Base-by-base conservation (phyloP, 2,888 invertebrate genomes). In the Auanema sp. region DNA sequence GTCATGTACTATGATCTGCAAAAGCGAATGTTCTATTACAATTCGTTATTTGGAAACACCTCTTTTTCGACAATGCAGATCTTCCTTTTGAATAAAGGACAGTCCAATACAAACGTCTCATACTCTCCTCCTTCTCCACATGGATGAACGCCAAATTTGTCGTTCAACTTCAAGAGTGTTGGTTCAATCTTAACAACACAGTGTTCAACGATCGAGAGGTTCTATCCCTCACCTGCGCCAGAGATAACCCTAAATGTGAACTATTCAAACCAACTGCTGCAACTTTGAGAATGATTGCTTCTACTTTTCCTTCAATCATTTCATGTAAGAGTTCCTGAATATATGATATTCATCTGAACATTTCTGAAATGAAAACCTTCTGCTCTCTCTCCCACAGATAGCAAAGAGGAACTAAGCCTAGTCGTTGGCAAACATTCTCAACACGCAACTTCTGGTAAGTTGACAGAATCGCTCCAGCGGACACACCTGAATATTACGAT, bases 51-150 rank as follows among this genome's bases (percentile, higher is more conserved):
- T 16, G 24, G 24, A 1, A 23, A n/a, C 11, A 72, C 74, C 64
- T 75, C 63, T 4, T 64, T 68, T 40, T 71, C 69, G 18, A 69
- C 66, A 25, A 76, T 52, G 1, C 62, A 60, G 11, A 76, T 75
- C 16, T 64, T 55, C 43, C 66, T 73, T 84, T 89, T 90, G 87
- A 95, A 97, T 68, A 98, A 87, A 6, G 97, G 96, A 86, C 97
- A 97, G 87, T 98, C 95, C 68, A 96, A 87, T 8, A 95, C 95
- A 84, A 98, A 92, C 40, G 96, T 93, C 87, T 98, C 98, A 84
- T 95, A 98, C 86, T 99, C 98, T 58, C 98, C 98, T 53, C 98
- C 98, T 87, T 99, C 98, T 21, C 98, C 98, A 86, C 95, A 96
- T 49, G 95, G 90, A 87, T 94, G 93, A 71, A 94, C 87, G 58